Evolutionary conservation across 2,113 vertebrate genomes (phyloP).

Genomic region (Buteo buteo): DNA sequence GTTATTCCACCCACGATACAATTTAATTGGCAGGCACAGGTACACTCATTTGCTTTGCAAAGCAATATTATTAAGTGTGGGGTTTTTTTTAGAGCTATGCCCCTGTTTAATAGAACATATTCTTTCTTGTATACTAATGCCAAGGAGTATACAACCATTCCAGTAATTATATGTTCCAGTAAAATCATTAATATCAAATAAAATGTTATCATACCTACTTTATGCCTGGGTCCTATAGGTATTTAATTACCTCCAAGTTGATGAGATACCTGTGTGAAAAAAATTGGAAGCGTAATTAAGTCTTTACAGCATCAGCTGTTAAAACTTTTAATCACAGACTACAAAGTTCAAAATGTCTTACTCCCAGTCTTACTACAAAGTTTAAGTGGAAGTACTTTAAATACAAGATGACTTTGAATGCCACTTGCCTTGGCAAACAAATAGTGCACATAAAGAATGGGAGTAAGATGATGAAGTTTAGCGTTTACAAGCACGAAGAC

Average conservation of each 20-base stretch:
- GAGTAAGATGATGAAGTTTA: not conserved
- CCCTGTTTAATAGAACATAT: not conserved
- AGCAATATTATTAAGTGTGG: not conserved
- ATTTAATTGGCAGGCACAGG: not conserved
- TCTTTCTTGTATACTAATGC: not conserved
- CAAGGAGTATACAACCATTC: not conserved
- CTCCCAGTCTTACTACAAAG: not conserved
- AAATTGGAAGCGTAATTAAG: not conserved
- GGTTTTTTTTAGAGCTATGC: not conserved
- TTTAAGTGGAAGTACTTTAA: not conserved
- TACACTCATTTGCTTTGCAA: slow-evolving; percentile 26
- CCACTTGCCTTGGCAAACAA: not conserved
- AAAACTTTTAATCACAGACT: not conserved
- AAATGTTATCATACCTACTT: not conserved
- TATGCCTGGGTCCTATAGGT: not conserved
- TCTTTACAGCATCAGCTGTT: not conserved
- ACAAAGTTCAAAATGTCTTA: not conserved
- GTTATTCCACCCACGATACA: not conserved
- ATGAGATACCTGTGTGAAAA: not conserved
- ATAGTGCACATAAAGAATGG: not conserved
- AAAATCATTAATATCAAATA: slow-evolving; percentile 34
- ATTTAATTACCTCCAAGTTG: not conserved
- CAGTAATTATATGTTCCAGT: not conserved
- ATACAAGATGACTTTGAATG: not conserved
- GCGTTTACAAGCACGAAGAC: not conserved